A percentile compares a stretch with the other conserved stretches of the same genome.
phyloP scores from a whole-genome alignment of 2,797 vertebrate species.

The Pyrocephalus nanus region DNA sequence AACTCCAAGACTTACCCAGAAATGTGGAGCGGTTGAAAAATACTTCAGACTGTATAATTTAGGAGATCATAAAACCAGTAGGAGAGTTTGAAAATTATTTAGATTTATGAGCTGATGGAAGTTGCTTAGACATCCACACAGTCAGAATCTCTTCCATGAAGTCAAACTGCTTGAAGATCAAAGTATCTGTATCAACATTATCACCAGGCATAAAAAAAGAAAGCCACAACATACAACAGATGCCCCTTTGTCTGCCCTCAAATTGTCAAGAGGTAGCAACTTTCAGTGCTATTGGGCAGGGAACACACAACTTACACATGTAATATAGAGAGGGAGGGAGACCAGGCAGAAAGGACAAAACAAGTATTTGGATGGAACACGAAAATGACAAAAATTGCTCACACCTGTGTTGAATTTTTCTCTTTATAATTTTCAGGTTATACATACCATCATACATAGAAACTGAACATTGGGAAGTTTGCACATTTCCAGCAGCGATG shows the following conservation, averaged over 20 bases:
- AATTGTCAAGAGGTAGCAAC: neutral
- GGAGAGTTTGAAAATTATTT: constrained; percentile 35
- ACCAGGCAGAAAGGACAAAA: neutral
- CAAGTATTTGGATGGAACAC: neutral
- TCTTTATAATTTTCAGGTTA: neutral
- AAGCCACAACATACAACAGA: neutral
- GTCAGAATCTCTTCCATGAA: constrained; percentile 42
- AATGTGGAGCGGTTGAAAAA: constrained; percentile 40
- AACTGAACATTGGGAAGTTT: neutral
- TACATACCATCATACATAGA: neutral
- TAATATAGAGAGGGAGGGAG: neutral
- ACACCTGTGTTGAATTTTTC: neutral
- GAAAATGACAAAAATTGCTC: neutral
- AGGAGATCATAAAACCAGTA: constrained; percentile 52
- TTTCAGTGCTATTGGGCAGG: neutral
- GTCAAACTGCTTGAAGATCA: constrained; percentile 51
- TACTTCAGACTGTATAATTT: constrained; percentile 5
- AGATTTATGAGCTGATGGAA: constrained; percentile 61
- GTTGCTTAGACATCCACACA: neutral
- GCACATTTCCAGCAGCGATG: neutral
- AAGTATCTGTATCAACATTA: constrained; percentile 54
- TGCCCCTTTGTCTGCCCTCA: neutral
- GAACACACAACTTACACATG: neutral
- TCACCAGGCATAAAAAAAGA: neutral
- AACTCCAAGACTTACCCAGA: neutral